Base-by-base conservation (phyloP, 2,888 invertebrate species). In the Galerucella pusilla region DNA sequence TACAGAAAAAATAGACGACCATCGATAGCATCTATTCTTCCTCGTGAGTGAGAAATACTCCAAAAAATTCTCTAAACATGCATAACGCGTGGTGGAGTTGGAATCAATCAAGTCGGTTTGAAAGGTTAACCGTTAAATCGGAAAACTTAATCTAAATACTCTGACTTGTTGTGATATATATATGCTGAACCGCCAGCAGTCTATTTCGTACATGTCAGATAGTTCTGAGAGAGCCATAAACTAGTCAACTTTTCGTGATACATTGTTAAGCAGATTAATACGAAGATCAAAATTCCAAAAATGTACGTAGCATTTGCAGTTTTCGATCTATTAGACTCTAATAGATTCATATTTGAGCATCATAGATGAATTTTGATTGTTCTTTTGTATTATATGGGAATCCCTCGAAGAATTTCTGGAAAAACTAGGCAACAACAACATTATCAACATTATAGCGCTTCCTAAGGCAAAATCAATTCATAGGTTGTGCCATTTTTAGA, bases 131-230 rank as follows among this genome's bases (percentile, higher is more conserved):
- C 79, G 81, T 81, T 75, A 81, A 84, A 83, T 84, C 84, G 83
- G 82, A 83, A 81, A 84, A 82, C 84, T 84, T 84, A 84, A 84
- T 84, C 84, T 83, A 83, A 84, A 83, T 77, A 83, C 81, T 80
- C 82, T 80, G 84, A 83, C 84, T 84, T 81, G 83, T 83, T 81
- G 84, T 84, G 84, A 84, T 84, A 84, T 84, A 84, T 65, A 72
- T 84, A 83, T 81, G 77, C n/a, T n/a, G 79, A 81, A 81, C 81
- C 82, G 81, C 83, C 75, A 81, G 78, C 82, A 81, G 83, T 84
- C 83, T 84, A 85, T 84, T 84, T 85, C 83, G 82, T 83, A 84
- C 83, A 82, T 82, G 84, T 84, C 83, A 83, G 83, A 83, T 84
- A 82, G 83, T 84, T 82, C 82, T 78, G 76, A 77, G 78, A 77